A percentile compares a stretch with the other conserved stretches of the same genome.
Conservation (phyloP, 2,113 vertebrate species). For the Eublepharis macularius region DNA sequence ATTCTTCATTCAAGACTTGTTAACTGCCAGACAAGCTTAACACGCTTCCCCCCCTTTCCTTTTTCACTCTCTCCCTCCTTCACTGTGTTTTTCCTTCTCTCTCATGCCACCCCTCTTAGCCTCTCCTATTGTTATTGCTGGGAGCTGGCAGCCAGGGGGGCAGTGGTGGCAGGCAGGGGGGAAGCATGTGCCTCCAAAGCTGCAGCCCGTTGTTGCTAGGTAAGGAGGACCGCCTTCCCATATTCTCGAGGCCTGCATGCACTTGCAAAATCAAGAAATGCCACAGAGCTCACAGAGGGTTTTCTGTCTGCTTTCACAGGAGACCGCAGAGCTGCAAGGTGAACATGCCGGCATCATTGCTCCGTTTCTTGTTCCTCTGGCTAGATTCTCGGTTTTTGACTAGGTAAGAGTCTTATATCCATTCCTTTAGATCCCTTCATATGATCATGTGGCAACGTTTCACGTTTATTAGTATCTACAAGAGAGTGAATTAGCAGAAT, state of each 20-base stretch:
- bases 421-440: not conserved
- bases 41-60: conserved; percentile 73
- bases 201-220: conserved; percentile 62
- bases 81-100: conserved; percentile 48
- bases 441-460: not conserved
- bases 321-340: conserved; percentile 61
- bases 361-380: conserved; percentile 18
- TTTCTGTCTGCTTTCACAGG: conserved; percentile 68
- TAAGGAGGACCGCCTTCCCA: conserved; percentile 66
- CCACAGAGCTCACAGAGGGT: conserved; percentile 50
- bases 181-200: conserved; percentile 52
- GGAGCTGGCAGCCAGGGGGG: conserved; percentile 76
- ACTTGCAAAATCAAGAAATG: conserved; percentile 45
- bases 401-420: conserved; percentile 54
- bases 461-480: not conserved
- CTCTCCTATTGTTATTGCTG: conserved; percentile 86
- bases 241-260: conserved; percentile 60
- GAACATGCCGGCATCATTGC: conserved; percentile 16
- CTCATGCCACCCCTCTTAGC: conserved; percentile 80
- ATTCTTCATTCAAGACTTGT: conserved; percentile 96
- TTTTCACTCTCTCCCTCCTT: conserved; percentile 50
- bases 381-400: conserved; percentile 6
- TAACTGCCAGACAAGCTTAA: conserved; percentile 91
- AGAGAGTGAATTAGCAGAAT: not conserved
- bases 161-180: conserved; percentile 60